Percentiles rank a stretch among this genome's conserved stretches.
phyloP scores from a whole-genome alignment of 1,140 invertebrate species.

The Galleria mellonella region DNA sequence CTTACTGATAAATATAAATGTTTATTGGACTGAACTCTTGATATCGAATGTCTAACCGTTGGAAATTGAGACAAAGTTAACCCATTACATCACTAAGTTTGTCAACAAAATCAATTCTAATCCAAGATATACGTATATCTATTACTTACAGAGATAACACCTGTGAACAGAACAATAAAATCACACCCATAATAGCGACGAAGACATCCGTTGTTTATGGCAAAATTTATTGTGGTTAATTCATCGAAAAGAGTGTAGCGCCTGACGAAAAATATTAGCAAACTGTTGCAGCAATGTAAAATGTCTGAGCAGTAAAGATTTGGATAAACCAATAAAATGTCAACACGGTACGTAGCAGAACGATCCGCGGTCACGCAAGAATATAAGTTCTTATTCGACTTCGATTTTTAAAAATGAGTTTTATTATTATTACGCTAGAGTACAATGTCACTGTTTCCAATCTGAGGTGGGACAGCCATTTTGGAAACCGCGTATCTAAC shows the following conservation, averaged over 20 bases:
- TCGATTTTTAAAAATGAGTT: no score
- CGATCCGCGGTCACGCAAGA: constrained; percentile 1
- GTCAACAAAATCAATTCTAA: background rate
- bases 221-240: background rate
- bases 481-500: constrained; percentile 1
- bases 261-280: constrained; percentile 3
- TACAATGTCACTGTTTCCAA: no score
- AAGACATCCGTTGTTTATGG: background rate
- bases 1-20: no score
- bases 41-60: no score
- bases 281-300: constrained; percentile 5
- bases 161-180: constrained; percentile 3
- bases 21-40: no score
- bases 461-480: background rate
- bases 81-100: no score
- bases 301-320: background rate
- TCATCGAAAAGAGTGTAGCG: background rate
- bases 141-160: constrained; percentile 1
- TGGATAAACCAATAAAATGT: constrained; percentile 1
- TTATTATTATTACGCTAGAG: no score
- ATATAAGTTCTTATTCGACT: background rate
- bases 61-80: no score
- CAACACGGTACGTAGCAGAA: constrained; percentile 2
- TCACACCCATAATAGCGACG: background rate
- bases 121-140: background rate